Evolutionary conservation across 2,888 invertebrate genomes (phyloP).

Genomic region (Nudaria mundana): DNA sequence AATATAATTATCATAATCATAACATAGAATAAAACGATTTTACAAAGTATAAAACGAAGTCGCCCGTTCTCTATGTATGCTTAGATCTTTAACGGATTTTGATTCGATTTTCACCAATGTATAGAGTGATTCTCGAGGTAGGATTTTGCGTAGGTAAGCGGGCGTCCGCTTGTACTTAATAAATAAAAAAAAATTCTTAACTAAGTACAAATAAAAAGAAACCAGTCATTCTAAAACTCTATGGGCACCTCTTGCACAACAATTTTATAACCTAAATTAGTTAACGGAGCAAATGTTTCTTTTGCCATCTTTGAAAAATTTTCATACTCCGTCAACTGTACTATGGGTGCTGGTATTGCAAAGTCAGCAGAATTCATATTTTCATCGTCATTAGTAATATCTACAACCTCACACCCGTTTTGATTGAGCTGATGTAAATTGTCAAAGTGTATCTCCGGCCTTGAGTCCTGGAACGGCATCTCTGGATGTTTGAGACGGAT

Average conservation of each 20-base stretch:
- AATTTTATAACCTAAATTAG: conserved; percentile 51
- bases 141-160: too few species aligned
- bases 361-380: conserved; percentile 55
- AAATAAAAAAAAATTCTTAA: too few species aligned
- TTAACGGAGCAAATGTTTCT: conserved; percentile 26
- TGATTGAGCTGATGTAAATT: conserved; percentile 38
- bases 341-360: conserved; percentile 64
- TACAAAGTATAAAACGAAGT: too few species aligned
- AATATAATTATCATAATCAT: too few species aligned
- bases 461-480: conserved; percentile 56
- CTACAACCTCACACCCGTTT: conserved; percentile 47
- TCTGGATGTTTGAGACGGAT: conserved; percentile 50
- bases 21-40: too few species aligned
- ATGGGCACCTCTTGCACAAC: conserved; percentile 69
- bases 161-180: too few species aligned
- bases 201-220: too few species aligned
- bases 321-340: conserved; percentile 51
- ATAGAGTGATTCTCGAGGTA: too few species aligned
- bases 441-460: conserved; percentile 59
- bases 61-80: too few species aligned
- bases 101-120: too few species aligned
- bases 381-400: conserved; percentile 45
- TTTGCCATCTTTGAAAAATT: conserved; percentile 9
- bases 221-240: conserved; percentile 46
- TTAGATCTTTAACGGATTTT: too few species aligned